Conservation (phyloP, 2,797 vertebrate species). For the Danio aesculapii region DNA sequence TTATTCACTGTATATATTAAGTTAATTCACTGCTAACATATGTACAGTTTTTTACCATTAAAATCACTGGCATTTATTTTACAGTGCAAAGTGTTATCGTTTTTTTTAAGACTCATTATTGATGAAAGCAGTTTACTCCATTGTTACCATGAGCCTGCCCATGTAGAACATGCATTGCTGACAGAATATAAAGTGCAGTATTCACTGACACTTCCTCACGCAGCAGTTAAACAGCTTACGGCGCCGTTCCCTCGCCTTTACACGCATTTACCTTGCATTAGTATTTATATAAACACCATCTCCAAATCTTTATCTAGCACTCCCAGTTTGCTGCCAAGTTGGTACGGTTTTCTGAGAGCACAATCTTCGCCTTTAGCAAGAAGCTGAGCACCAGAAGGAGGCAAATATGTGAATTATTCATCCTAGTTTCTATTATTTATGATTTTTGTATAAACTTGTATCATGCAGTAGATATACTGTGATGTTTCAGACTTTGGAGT, state of each 20-base stretch:
- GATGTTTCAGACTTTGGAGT: slow-evolving; percentile 35
- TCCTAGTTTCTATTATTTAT: slow-evolving; percentile 68
- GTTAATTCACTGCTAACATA: too few relatives aligned
- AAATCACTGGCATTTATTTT: too few relatives aligned
- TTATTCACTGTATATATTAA: too few relatives aligned
- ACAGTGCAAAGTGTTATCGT: too few relatives aligned
- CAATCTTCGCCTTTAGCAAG: slow-evolving; percentile 57
- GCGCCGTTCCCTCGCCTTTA: not conserved
- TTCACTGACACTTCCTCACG: not conserved
- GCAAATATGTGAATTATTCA: slow-evolving; percentile 65
- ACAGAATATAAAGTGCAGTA: slow-evolving; percentile 13
- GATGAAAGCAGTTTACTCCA: not conserved
- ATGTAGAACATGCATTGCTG: not conserved
- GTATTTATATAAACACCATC: slow-evolving; percentile 62
- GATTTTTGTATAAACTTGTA: slow-evolving; percentile 60
- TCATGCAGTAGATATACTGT: slow-evolving; percentile 49
- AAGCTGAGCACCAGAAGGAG: slow-evolving; percentile 51
- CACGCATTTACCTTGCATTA: slow-evolving; percentile 52
- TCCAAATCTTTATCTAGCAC: slow-evolving; percentile 58
- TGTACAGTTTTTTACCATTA: too few relatives aligned
- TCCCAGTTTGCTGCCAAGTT: slow-evolving; percentile 24
- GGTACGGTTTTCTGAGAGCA: slow-evolving; percentile 48
- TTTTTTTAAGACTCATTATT: not conserved
- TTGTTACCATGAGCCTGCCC: not conserved
- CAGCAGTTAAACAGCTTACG: slow-evolving; percentile 2